These are phyloP conservation scores for Metopolophium dirhodum DNA, from an alignment of 1,140 invertebrate species.

Conservation along the genomic window DNA sequence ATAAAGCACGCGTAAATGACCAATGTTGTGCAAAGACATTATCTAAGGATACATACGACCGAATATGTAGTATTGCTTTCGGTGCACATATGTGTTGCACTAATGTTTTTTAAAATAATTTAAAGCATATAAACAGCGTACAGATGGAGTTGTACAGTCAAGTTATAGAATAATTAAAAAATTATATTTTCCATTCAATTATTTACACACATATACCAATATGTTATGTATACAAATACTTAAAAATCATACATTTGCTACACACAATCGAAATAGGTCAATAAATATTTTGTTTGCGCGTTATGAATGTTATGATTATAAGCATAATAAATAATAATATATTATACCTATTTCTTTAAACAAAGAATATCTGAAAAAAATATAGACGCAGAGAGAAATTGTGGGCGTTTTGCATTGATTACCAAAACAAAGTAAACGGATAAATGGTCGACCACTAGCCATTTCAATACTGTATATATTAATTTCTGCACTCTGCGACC, in stretches of 20 bases:
- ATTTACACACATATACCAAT: background rate
- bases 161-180: background rate
- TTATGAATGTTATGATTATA: background rate
- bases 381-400: background rate
- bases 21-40: background rate
- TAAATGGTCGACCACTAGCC: background rate
- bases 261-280: background rate
- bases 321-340: background rate
- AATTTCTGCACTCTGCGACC: background rate
- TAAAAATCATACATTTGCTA: background rate
- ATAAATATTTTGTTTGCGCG: background rate
- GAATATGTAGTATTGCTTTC: background rate
- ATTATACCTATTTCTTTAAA: background rate
- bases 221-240: conserved; percentile 2
- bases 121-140: background rate
- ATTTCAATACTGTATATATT: background rate
- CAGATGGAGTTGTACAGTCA: background rate
- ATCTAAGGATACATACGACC: background rate
- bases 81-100: background rate
- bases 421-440: background rate
- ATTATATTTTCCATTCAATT: background rate
- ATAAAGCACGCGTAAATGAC: background rate
- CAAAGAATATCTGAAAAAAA: background rate
- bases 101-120: background rate
- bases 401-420: background rate